Base-by-base conservation (phyloP, 2,113 vertebrate genomes). In the Pluvialis apricaria region DNA sequence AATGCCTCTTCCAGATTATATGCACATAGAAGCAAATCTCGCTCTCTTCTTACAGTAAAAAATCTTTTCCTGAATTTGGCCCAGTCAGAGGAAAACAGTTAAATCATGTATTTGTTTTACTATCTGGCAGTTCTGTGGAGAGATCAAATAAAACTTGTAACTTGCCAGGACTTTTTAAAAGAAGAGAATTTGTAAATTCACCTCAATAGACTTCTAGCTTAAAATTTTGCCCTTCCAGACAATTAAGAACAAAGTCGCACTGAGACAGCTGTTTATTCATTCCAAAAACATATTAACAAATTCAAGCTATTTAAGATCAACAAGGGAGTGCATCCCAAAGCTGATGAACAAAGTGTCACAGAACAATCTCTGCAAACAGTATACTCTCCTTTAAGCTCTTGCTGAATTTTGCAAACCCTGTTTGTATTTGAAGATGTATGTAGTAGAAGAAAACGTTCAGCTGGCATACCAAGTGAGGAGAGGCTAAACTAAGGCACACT, bases 401-500 rank as follows among this genome's bases (percentile, higher is more conserved):
- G 20, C 36, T 64, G 25, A 40, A 51, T 61, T 82, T 57, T 79
- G 78, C 26, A 68, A 78, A 20, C 21, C 6, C 20, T 32, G 32
- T 57, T 31, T 71, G 52, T 38, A 73, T 73, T 60, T 69, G 49
- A 80, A 77, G 66, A 45, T 32, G 66, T 1, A 10, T 6, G 9
- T 13, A 75, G 51, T 18, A 70, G 45, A 73, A 68, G 13, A 1
- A 1, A 15, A 34, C 0, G 0, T 51, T 55, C 58, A 55, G n/a
- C 44, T 51, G 52, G 42, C 24, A 66, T 4, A 34, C 4, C n/a
- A 20, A 66, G 18, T 1, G n/a, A 83, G 62, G 25, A 57, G 13
- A 71, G 51, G 32, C 64, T 69, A 54, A 75, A 47, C 20, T 29
- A 73, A 68, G 36, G 44, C 28, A 60, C 1, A 1, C 18, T 45